Percentiles rank a stretch among this genome's conserved stretches.
Conservation (phyloP, 1,140 invertebrate species). For the Caenorhabditis inopinata region DNA sequence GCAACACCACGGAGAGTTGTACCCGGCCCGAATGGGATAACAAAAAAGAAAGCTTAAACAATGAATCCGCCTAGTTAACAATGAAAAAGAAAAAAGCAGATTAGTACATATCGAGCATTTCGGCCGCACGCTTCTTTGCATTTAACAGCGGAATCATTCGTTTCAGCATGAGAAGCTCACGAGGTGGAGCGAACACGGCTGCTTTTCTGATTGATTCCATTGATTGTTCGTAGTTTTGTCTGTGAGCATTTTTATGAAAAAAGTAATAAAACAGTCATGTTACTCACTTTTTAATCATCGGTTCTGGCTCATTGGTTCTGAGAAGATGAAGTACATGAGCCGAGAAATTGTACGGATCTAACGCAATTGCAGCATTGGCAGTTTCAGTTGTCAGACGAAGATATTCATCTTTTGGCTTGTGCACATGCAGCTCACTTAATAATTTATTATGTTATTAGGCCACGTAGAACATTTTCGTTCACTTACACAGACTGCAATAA, state of each 20-base stretch:
- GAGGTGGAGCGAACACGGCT: background rate
- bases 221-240: background rate
- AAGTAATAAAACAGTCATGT: too few relatives aligned
- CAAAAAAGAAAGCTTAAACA: too few relatives aligned
- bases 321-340: slow-evolving; percentile 13
- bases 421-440: background rate
- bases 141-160: slow-evolving; percentile 24
- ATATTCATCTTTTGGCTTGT: background rate
- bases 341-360: background rate
- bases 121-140: background rate
- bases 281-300: background rate
- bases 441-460: too few relatives aligned
- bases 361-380: background rate
- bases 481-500: background rate
- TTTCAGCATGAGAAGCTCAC: background rate
- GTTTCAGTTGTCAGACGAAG: background rate
- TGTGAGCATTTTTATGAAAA: background rate
- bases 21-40: too few relatives aligned
- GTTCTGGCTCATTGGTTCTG: background rate
- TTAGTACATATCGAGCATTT: slow-evolving; percentile 22
- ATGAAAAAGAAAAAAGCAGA: too few relatives aligned
- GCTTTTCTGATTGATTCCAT: slow-evolving; percentile 19
- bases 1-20: background rate
- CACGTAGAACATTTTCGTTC: too few relatives aligned
- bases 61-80: too few relatives aligned